These are phyloP conservation scores for Pomatostomus ruficeps DNA, from an alignment of 2,113 vertebrate species.

Conservation along the genomic window DNA sequence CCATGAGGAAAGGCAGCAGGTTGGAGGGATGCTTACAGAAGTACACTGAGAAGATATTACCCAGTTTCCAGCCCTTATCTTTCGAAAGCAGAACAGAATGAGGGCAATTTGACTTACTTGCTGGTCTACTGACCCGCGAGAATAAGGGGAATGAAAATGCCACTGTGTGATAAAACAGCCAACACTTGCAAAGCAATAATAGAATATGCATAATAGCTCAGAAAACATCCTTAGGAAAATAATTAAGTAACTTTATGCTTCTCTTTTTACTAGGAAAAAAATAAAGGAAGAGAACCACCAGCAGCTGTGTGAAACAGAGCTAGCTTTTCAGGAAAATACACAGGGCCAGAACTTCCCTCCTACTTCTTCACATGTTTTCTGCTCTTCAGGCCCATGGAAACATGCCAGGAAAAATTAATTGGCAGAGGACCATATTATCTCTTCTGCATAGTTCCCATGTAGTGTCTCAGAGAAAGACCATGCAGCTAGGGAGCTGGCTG, in stretches of 20 bases:
- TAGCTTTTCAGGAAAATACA: conserved; percentile 33
- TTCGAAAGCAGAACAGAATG: not conserved
- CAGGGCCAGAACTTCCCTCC: not conserved
- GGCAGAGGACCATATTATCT: conserved; percentile 16
- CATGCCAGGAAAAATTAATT: not conserved
- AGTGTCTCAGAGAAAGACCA: conserved; percentile 15
- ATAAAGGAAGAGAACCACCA: not conserved
- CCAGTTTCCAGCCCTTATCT: not conserved
- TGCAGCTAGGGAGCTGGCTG: conserved; percentile 10
- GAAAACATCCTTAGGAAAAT: not conserved
- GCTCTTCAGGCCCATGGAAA: conserved; percentile 23
- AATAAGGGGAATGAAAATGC: conserved; percentile 3
- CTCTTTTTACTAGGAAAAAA: not conserved
- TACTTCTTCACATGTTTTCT: not conserved
- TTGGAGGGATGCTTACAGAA: not conserved
- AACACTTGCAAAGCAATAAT: not conserved
- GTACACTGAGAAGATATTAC: not conserved
- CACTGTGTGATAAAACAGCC: not conserved
- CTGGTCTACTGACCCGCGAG: not conserved
- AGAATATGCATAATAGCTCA: not conserved
- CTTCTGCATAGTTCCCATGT: conserved; percentile 41
- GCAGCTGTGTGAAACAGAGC: not conserved
- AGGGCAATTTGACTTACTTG: not conserved
- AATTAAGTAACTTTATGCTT: not conserved
- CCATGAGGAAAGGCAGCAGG: not conserved